Conservation (phyloP, 2,113 vertebrate genomes). For the Sinocyclocheilus rhinocerous region DNA sequence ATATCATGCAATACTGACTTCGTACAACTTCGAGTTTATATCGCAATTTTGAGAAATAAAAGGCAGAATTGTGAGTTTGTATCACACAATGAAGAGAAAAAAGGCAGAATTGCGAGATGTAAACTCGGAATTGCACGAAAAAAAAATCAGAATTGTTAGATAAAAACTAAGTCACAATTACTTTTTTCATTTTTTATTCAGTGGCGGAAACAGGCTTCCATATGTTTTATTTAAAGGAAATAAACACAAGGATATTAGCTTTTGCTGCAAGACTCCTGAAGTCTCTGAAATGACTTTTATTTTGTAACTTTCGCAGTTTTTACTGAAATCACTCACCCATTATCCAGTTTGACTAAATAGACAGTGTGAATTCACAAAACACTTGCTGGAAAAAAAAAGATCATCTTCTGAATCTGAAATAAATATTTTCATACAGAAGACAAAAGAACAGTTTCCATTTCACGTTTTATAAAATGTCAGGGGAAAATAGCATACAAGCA, state of each 20-base stretch:
- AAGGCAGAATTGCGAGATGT: background rate
- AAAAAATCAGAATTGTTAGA: background rate
- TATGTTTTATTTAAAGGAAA: background rate
- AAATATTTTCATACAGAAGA: background rate
- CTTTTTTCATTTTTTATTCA: background rate
- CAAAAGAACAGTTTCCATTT: background rate
- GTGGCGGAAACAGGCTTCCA: background rate
- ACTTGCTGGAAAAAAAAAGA: background rate
- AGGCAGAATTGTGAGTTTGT: too few relatives aligned
- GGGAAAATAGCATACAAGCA: background rate
- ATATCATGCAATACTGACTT: too few relatives aligned
- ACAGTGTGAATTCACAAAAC: background rate
- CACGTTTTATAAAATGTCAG: conserved; percentile 16
- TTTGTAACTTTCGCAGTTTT: background rate
- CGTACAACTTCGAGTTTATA: too few relatives aligned
- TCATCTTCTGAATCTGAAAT: background rate
- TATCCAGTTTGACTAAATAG: background rate
- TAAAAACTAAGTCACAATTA: too few relatives aligned
- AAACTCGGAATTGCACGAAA: background rate
- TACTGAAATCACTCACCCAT: background rate
- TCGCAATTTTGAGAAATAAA: too few relatives aligned
- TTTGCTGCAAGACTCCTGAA: background rate
- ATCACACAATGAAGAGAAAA: background rate
- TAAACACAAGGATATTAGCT: background rate
- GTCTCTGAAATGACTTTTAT: conserved; percentile 4